These are phyloP conservation scores for Melanotaenia parkinsoni DNA, from an alignment of 2,797 vertebrate species.

Conservation along the genomic window DNA sequence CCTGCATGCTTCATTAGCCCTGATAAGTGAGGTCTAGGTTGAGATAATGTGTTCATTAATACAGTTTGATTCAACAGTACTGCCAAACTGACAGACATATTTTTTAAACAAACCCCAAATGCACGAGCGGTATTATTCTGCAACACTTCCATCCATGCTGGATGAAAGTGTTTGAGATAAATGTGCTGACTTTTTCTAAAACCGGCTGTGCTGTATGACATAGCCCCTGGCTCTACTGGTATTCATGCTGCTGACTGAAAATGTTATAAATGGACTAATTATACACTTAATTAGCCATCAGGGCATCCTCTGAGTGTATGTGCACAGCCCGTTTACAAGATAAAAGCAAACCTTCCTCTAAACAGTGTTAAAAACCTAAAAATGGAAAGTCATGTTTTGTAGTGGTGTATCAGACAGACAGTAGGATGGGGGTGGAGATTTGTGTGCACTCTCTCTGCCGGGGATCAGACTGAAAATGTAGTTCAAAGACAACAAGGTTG, in stretches of 20 bases:
- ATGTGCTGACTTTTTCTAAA: slow-evolving; percentile 21
- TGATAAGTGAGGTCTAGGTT: slow-evolving; percentile 12
- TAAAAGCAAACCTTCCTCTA: slow-evolving; percentile 22
- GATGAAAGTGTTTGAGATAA: slow-evolving; percentile 13
- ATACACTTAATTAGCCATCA: slow-evolving; percentile 57
- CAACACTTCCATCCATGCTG: slow-evolving; percentile 24
- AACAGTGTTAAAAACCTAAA: slow-evolving; percentile 13
- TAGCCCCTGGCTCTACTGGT: slow-evolving; percentile 38
- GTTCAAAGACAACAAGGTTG: slow-evolving; percentile 55
- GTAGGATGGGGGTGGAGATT: slow-evolving; percentile 14
- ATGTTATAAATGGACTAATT: slow-evolving; percentile 60
- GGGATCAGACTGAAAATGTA: slow-evolving; percentile 24
- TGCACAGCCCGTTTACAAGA: slow-evolving; percentile 43
- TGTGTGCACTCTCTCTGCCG: slow-evolving; percentile 16
- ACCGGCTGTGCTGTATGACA: not conserved
- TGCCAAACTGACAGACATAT: not conserved
- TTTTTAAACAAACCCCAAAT: not conserved
- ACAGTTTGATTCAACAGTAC: not conserved
- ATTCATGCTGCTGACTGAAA: slow-evolving; percentile 47
- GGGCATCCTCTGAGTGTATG: slow-evolving; percentile 23
- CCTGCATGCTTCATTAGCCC: slow-evolving; percentile 14
- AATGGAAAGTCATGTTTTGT: not conserved
- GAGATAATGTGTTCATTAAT: slow-evolving; percentile 5
- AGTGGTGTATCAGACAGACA: slow-evolving; percentile 1
- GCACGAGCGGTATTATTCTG: slow-evolving; percentile 7